Evolutionary conservation across 2,888 invertebrate species (phyloP).

Genomic region (Parelbella ahira): DNA sequence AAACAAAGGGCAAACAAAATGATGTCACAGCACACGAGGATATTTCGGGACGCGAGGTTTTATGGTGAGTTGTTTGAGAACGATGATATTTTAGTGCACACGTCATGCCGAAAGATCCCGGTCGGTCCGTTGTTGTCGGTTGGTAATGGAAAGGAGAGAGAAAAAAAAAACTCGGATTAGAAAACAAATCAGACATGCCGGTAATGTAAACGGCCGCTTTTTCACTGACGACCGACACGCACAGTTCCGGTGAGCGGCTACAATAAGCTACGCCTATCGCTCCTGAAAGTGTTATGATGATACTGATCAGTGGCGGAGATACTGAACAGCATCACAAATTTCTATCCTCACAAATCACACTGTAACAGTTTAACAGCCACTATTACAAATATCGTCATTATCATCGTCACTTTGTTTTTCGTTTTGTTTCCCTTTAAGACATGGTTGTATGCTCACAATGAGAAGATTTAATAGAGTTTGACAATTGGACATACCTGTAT

Average conservation of each 20-base stretch:
- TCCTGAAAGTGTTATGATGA: no score
- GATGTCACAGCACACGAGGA: constrained; percentile 11
- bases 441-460: no score
- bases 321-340: no score
- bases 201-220: constrained; percentile 29
- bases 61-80: constrained; percentile 8
- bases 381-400: neutral
- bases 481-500: no score
- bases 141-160: constrained; percentile 24
- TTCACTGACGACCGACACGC: constrained; percentile 21
- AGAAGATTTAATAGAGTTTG: no score
- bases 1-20: no score
- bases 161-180: constrained; percentile 28
- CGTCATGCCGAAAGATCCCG: constrained; percentile 22
- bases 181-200: constrained; percentile 29
- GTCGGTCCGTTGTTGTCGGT: constrained; percentile 16
- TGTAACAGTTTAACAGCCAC: neutral
- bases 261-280: no score
- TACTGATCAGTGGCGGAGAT: no score
- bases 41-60: constrained; percentile 8
- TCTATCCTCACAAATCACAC: no score
- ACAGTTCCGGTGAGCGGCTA: no score
- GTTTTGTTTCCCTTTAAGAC: no score
- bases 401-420: no score
- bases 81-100: constrained; percentile 21